Evolutionary conservation across 2,888 invertebrate genomes (phyloP), one percentile per base, ranked within the genome.

Genomic region (Spicauda simplicius): DNA sequence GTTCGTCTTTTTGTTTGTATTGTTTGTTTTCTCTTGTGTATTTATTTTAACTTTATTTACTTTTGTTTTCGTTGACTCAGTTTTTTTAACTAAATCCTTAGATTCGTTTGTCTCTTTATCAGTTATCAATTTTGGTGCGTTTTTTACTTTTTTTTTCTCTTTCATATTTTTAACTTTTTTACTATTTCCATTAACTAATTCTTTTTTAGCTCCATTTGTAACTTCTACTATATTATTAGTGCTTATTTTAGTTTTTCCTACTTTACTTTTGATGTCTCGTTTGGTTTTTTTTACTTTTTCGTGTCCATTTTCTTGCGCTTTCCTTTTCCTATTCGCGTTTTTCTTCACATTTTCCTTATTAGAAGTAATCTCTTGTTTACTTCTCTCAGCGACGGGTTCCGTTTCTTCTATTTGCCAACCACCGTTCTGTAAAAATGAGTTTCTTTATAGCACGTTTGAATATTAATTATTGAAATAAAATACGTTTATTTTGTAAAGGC

Each of bases 401-500:
- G 80, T 74, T 54, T 87, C 88, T 68, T 82, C 81, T 0, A 88
- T 83, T 68, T 85, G 72, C 87, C 90, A 87, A 1, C 78, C 83
- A 7, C 84, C 84, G 41, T 81, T 84, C 91, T 91, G 80, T 71
- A 74, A 19, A 53, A 69, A 45, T 67, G 30, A 12, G 48, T 7
- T 50, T 30, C 19, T 45, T 19, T 19, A 37, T 37, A 19, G 6
- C 0, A 8, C 14, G 2, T n/a, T n/a, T 3, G 2, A 45, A 45
- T n/a, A 14, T 8, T 8, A 37, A 30, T 30, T 30, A 30, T 30
- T n/a, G n/a, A n/a, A n/a, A n/a, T n/a, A n/a, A n/a, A n/a, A n/a
- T n/a, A n/a, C n/a, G n/a, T n/a, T n/a, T n/a, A n/a, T n/a, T n/a
- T n/a, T n/a, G n/a, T n/a, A n/a, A n/a, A n/a, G n/a, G n/a, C n/a